Evolutionary conservation across 1,140 invertebrate species (phyloP).

Genomic region (Proales similis): DNA sequence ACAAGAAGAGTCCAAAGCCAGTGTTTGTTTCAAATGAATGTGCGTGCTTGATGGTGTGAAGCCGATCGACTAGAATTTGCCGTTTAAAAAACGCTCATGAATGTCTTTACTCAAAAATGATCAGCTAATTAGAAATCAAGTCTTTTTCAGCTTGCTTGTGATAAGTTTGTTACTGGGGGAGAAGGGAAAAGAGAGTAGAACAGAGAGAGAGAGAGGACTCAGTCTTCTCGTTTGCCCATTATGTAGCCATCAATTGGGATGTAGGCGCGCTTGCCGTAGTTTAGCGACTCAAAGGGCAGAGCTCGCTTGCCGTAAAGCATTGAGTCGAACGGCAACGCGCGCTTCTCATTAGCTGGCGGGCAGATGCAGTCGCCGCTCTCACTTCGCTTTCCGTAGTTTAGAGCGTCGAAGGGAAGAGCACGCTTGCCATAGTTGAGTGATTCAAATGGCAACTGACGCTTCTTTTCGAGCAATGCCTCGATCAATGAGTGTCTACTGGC

Average conservation of each 20-base stretch:
- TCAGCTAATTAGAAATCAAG: not conserved
- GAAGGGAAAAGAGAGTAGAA: slow-evolving; percentile 8
- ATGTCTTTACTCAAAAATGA: too few relatives aligned
- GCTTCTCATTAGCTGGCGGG: not conserved
- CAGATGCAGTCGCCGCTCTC: slow-evolving; percentile 11
- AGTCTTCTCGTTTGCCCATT: slow-evolving; percentile 36
- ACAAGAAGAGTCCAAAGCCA: too few relatives aligned
- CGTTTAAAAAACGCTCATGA: too few relatives aligned
- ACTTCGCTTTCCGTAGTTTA: slow-evolving; percentile 28
- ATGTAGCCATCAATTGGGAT: slow-evolving; percentile 37
- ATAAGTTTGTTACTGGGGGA: not conserved
- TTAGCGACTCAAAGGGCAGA: slow-evolving; percentile 19
- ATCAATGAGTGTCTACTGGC: slow-evolving; percentile 7
- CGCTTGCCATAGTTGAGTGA: not conserved
- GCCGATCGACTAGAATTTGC: too few relatives aligned
- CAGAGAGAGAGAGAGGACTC: not conserved
- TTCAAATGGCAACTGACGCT: slow-evolving; percentile 12
- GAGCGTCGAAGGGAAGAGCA: slow-evolving; percentile 21
- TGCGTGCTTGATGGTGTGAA: too few relatives aligned
- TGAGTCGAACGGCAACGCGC: slow-evolving; percentile 10
- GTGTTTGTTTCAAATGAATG: too few relatives aligned
- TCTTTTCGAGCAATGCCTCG: not conserved
- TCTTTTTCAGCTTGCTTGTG: not conserved
- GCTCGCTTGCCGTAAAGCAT: slow-evolving; percentile 27
- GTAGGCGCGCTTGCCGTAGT: slow-evolving; percentile 30